Conservation (phyloP, 2,888 invertebrate species). For the Parnassius orleans region DNA sequence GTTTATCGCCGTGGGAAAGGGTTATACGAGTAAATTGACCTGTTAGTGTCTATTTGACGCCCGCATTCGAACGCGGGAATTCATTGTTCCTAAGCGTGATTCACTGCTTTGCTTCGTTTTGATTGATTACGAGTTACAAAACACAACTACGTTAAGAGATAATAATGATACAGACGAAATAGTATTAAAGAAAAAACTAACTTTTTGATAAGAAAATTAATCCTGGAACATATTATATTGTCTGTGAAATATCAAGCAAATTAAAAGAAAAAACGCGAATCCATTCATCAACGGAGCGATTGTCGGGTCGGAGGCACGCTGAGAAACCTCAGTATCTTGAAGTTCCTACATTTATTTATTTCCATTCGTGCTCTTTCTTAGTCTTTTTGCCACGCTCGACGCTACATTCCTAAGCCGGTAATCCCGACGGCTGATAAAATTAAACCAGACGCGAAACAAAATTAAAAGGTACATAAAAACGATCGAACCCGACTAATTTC, state of each 20-base stretch:
- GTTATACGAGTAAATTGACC: slow-evolving; percentile 72
- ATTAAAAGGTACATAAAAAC: slow-evolving; percentile 77
- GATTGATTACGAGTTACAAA: slow-evolving; percentile 66
- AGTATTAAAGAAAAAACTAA: slow-evolving; percentile 32
- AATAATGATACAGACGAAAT: slow-evolving; percentile 12
- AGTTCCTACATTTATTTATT: slow-evolving; percentile 77
- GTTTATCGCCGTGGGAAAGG: slow-evolving; percentile 73
- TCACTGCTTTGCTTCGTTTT: slow-evolving; percentile 68
- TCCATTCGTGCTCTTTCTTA: slow-evolving; percentile 69
- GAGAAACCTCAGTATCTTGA: slow-evolving; percentile 70
- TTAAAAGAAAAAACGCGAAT: slow-evolving; percentile 58
- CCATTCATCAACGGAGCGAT: slow-evolving; percentile 64
- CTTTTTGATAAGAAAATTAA: slow-evolving; percentile 27
- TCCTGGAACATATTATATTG: slow-evolving; percentile 36
- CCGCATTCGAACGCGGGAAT: slow-evolving; percentile 77
- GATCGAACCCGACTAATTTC: slow-evolving; percentile 75
- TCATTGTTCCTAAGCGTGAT: slow-evolving; percentile 69
- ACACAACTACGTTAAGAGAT: slow-evolving; percentile 33
- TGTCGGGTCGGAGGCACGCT: slow-evolving; percentile 50
- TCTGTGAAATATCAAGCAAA: slow-evolving; percentile 47
- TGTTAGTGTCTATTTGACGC: slow-evolving; percentile 71
- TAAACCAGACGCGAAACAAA: slow-evolving; percentile 80
- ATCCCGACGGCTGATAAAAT: slow-evolving; percentile 79
- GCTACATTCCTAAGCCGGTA: slow-evolving; percentile 80
- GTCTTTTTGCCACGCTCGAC: slow-evolving; percentile 67